Evolutionary conservation across 1,140 invertebrate species (phyloP).

Genomic region (Akabosia matsudoensis): DNA sequence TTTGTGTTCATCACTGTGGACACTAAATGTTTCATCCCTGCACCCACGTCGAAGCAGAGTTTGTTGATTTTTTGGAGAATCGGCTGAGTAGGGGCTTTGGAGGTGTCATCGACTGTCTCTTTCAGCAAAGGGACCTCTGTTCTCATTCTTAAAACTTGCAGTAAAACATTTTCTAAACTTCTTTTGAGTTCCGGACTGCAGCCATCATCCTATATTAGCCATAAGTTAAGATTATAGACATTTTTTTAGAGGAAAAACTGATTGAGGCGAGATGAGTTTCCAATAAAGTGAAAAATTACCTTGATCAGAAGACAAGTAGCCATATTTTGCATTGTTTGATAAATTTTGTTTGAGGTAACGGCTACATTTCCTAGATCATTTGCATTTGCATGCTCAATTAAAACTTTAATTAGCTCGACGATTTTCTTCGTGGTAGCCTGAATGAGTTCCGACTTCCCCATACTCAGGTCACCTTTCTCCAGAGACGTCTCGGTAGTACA

Average conservation of each 20-base stretch:
- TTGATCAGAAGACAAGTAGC: conserved; percentile 32
- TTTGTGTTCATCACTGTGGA: neutral
- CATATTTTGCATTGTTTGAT: conserved; percentile 40
- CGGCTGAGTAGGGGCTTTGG: neutral
- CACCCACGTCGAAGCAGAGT: conserved; percentile 45
- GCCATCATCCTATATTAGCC: neutral
- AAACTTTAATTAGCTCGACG: conserved; percentile 44
- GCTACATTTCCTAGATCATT: conserved; percentile 37
- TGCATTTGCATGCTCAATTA: conserved; percentile 40
- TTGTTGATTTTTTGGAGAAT: conserved; percentile 42
- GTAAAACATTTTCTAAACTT: conserved; percentile 38
- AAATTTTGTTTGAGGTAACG: conserved; percentile 38
- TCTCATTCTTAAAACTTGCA: conserved; percentile 46
- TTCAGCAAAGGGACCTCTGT: conserved; percentile 34
- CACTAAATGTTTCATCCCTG: conserved; percentile 42
- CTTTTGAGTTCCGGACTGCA: neutral
- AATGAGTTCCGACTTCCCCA: conserved; percentile 31
- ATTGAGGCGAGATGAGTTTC: too few relatives aligned
- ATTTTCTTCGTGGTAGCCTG: conserved; percentile 43
- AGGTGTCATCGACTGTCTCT: neutral
- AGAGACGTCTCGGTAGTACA: conserved; percentile 15
- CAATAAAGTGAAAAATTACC: conserved; percentile 19
- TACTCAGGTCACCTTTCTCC: neutral
- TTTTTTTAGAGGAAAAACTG: neutral
- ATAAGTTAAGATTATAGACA: neutral